Base-by-base conservation (phyloP, 2,888 invertebrate species). In the Melipona beecheii region DNA sequence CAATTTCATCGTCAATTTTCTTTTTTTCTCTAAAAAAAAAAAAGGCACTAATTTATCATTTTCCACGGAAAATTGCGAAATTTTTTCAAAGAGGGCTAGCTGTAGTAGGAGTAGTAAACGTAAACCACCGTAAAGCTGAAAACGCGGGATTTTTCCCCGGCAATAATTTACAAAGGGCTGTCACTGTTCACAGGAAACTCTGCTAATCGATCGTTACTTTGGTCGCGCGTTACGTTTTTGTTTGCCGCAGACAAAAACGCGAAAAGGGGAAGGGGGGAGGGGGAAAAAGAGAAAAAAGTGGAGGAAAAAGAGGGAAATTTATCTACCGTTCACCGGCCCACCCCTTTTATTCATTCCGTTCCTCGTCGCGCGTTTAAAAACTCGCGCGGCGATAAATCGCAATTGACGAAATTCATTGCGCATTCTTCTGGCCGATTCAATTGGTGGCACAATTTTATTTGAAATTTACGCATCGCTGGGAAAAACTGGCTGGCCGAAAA, bases 381-480 rank as follows among this genome's bases (percentile, higher is more conserved):
- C 70, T 60, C 52, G 62, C 75, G 56, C 66, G 70, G 81, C 81
- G 71, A 78, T 85, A 76, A 85, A 81, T 81, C 72, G 81, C 77
- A 65, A 85, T 81, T 75, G 81, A 65, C 54, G 68, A 85, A 81
- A 85, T 85, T 74, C 86, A 81, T 85, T 85, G 85, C 68, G 77
- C 81, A 85, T 76, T 75, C 78, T 72, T 77, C 72, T 68, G 75
- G 80, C 68, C 69, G 68, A 77, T 80, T 74, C 85, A 77, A 85
- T 85, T 64, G 80, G 65, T 76, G 81, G 85, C 81, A 81, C 77
- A 77, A 85, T 85, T 85, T 81, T 85, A 78, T 85, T 81, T 64
- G 85, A 81, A 85, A 85, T 85, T 85, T 85, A 85, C 86, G 85
- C 85, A 60, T 78, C 78, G 75, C 54, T 86, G 85, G 36, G 36